A percentile compares a stretch with the other conserved stretches of the same genome.
Conservation (phyloP, 2,797 vertebrate species). For the Hirundo rustica region DNA sequence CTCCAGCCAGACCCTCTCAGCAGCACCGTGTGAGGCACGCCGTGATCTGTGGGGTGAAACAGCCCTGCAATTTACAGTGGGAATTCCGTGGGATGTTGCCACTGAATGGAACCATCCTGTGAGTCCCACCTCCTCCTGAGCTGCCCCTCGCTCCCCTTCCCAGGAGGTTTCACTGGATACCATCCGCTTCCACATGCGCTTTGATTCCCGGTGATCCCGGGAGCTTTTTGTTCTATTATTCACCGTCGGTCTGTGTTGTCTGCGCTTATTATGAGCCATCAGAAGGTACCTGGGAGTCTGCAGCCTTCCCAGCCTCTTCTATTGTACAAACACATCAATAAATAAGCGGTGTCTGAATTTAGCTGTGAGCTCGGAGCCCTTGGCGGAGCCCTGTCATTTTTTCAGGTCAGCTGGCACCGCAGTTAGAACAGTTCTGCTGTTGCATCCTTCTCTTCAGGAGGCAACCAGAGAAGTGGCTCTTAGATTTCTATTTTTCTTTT, state of each 20-base stretch:
- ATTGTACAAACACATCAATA: slow-evolving; percentile 66
- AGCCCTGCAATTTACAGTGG: background rate
- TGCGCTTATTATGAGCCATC: slow-evolving; percentile 59
- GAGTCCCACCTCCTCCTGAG: background rate
- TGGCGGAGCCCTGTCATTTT: slow-evolving; percentile 35
- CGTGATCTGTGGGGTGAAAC: accelerated
- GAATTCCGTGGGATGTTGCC: background rate
- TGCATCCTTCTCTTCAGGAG: slow-evolving; percentile 47
- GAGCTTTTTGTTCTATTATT: slow-evolving; percentile 76
- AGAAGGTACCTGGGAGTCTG: slow-evolving; percentile 44
- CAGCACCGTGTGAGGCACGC: accelerated
- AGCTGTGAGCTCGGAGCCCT: background rate
- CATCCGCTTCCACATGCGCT: slow-evolving; percentile 15
- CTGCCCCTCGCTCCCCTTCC: background rate
- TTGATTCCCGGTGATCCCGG: slow-evolving; percentile 44
- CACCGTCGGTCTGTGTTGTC: slow-evolving; percentile 49
- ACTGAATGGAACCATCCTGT: background rate
- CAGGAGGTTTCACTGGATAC: slow-evolving; percentile 2
- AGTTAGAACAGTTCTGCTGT: slow-evolving; percentile 11
- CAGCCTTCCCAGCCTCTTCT: slow-evolving; percentile 50
- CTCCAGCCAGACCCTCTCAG: background rate
- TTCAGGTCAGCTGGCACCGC: slow-evolving; percentile 42
- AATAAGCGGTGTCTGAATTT: slow-evolving; percentile 53
- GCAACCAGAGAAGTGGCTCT: background rate
- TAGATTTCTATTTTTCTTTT: background rate